phyloP scores from a whole-genome alignment of 53 echinoderm and acorn worm species.

The Pentamera pediparva region DNA sequence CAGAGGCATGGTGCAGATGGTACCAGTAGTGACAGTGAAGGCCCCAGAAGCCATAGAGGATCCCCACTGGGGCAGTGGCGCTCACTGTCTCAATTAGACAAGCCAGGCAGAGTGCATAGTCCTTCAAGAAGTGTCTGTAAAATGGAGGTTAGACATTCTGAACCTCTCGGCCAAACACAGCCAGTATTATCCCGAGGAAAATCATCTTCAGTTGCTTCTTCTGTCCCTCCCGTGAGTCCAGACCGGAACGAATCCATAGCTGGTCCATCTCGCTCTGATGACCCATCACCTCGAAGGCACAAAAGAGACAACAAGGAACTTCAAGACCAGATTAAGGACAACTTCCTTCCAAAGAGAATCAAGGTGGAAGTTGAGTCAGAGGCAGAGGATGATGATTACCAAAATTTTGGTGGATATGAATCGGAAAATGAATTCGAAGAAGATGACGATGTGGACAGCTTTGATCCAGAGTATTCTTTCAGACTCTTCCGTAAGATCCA shows the following conservation, averaged over 20 bases:
- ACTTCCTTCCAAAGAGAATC: neutral
- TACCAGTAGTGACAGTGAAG: constrained; percentile 26
- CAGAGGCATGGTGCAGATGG: constrained; percentile 13
- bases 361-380: constrained; percentile 6
- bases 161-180: no score
- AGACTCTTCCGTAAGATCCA: neutral
- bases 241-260: no score
- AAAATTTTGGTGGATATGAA: constrained; percentile 8
- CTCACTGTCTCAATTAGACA: no score
- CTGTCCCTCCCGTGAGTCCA: no score
- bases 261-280: constrained; percentile 1
- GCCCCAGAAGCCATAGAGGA: neutral
- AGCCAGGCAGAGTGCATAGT: no score
- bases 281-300: neutral
- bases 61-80: constrained; percentile 8
- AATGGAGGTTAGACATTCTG: no score
- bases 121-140: no score
- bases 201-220: no score
- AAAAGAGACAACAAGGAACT: neutral
- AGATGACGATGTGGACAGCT: constrained; percentile 7
- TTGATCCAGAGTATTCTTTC: constrained; percentile 9
- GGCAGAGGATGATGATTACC: constrained; percentile 4
- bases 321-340: neutral
- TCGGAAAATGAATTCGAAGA: constrained; percentile 18
- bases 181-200: no score